phyloP scores from a whole-genome alignment of 2,113 vertebrate genomes.

The Nothobranchius kuhntae region DNA sequence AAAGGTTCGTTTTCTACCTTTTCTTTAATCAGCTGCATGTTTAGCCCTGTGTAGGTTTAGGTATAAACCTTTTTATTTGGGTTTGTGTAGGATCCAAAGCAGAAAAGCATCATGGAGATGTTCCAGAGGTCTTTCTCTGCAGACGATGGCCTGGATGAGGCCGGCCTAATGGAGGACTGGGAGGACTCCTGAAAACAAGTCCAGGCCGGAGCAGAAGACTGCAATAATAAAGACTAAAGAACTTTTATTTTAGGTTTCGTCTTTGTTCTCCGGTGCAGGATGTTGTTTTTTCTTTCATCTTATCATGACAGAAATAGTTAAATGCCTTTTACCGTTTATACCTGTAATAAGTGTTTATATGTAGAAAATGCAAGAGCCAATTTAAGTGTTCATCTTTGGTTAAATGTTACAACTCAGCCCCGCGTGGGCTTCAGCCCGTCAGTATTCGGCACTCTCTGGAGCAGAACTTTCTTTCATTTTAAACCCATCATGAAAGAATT shows the following conservation, averaged over 20 bases:
- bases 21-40: background rate
- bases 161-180: constrained; percentile 77
- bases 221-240: no score
- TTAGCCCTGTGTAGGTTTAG: background rate
- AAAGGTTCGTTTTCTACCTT: constrained; percentile 78
- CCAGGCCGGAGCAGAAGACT: constrained; percentile 48
- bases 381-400: background rate
- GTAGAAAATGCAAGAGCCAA: background rate
- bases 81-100: constrained; percentile 76
- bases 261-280: background rate
- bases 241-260: no score
- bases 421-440: no score
- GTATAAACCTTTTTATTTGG: constrained; percentile 4
- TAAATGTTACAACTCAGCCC: no score
- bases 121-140: constrained; percentile 86
- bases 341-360: background rate
- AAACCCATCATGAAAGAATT: no score
- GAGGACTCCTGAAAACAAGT: constrained; percentile 58
- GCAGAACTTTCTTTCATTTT: no score
- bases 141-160: constrained; percentile 75
- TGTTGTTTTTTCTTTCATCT: background rate
- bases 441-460: no score
- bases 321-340: background rate
- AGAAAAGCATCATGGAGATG: constrained; percentile 85
- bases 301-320: constrained; percentile 48